Base-by-base conservation (phyloP, 2,797 vertebrate genomes). In the Mus caroli region DNA sequence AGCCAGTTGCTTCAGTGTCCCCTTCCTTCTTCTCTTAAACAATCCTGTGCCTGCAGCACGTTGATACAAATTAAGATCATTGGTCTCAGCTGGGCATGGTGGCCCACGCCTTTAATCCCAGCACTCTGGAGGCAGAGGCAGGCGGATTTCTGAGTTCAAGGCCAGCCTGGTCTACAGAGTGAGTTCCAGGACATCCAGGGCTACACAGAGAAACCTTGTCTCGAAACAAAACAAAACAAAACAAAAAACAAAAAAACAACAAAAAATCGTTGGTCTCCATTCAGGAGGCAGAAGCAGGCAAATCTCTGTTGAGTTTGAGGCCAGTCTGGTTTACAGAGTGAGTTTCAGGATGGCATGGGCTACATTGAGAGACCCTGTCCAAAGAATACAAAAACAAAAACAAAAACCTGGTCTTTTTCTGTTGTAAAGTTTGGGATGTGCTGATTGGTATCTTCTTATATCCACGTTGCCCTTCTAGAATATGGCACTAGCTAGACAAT, bases 1-100 rank as follows among this genome's bases (percentile, higher is more conserved):
- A 95, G 60, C 91, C 87, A 94, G 92, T 92, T 97, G 76, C 52
- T 64, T 77, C 96, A 14, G 86, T 97, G 95, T 92, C 94, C 82
- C 80, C 22, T 97, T 97, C 97, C 90, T 95, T 77, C 43, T 56
- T 26, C 76, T 58, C 73, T 94, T 95, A 94, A 93, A 88, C 96
- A 96, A 90, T 82, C 56, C 91, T 34, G 24, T 89, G 11, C 67
- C 56, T 87, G 37, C 1, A 84, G 56, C 56, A 62, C 15, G 11
- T 37, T 3, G 52, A n/a, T 94, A 77, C 28, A 43, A 77, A 31
- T 67, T 94, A 92, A 95, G 52, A 92, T 84, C 34, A 58, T 1
- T 95, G 37, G 71, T 90, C 54, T 71, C 43, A 43, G 43, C 43
- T 5, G 43, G 43, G 4, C 43, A 43, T 43, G 43, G 43, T 43